A percentile compares a stretch with the other conserved stretches of the same genome.
phyloP scores from a whole-genome alignment of 1,140 invertebrate species.

The Tetramorium alpestre region DNA sequence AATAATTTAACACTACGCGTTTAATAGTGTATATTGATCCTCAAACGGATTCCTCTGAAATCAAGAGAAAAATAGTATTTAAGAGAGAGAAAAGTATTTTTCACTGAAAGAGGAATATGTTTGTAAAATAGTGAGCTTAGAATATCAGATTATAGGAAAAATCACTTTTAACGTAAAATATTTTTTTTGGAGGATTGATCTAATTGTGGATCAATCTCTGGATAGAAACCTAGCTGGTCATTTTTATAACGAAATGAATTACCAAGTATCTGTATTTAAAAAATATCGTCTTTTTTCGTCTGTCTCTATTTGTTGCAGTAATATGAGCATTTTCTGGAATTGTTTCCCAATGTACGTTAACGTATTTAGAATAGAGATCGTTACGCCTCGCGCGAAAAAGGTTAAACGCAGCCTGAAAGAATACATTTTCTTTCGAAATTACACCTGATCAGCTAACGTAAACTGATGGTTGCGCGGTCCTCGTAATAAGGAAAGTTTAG shows the following conservation, averaged over 20 bases:
- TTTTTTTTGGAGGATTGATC: not conserved
- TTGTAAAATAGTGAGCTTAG: no score
- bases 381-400: not conserved
- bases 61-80: no score
- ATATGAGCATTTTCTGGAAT: not conserved
- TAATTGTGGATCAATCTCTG: not conserved
- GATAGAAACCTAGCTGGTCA: not conserved
- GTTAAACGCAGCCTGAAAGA: constrained; percentile 11
- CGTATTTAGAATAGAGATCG: not conserved
- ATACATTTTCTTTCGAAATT: constrained; percentile 48
- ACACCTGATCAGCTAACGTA: constrained; percentile 20
- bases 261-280: not conserved
- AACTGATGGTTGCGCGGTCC: constrained; percentile 52
- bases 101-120: no score
- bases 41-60: no score
- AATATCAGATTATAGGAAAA: no score
- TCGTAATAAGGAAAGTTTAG: constrained; percentile 83
- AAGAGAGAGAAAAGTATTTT: no score
- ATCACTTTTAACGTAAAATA: no score
- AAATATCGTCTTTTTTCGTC: not conserved
- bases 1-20: no score
- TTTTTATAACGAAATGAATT: not conserved
- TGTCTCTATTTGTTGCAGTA: not conserved
- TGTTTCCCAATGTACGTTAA: not conserved
- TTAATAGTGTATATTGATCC: no score